A percentile compares a stretch with the other conserved stretches of the same genome.
phyloP scores from a whole-genome alignment of 2,888 invertebrate species.

The Orchesella flavescens region DNA sequence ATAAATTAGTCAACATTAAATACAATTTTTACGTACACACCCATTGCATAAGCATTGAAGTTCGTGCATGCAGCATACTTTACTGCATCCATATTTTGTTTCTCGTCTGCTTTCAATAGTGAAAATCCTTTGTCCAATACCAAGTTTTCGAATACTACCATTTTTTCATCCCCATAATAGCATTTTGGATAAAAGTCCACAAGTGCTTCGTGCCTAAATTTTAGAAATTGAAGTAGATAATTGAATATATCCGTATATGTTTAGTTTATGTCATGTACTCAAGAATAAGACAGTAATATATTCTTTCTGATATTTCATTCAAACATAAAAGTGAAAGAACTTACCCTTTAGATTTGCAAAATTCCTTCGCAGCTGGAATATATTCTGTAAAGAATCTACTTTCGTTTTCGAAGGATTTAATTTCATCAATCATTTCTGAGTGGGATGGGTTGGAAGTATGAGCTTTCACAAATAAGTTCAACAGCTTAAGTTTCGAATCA shows the following conservation, averaged over 20 bases:
- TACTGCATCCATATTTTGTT: slow-evolving; percentile 52
- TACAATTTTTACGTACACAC: no score
- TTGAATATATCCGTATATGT: no score
- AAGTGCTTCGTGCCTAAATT: slow-evolving; percentile 19
- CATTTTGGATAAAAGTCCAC: slow-evolving; percentile 61
- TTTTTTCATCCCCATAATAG: slow-evolving; percentile 50
- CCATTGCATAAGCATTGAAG: no score
- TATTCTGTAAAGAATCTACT: slow-evolving; percentile 50
- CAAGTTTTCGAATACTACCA: slow-evolving; percentile 62
- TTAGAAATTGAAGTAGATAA: no score
- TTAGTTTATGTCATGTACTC: no score
- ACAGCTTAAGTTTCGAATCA: slow-evolving; percentile 10
- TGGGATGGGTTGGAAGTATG: neutral
- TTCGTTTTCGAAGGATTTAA: slow-evolving; percentile 60
- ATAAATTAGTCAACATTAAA: no score
- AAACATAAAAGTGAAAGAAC: neutral
- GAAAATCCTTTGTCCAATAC: slow-evolving; percentile 42
- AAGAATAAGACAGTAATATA: no score
- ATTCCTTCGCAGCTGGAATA: slow-evolving; percentile 45
- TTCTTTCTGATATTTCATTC: no score
- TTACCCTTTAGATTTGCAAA: slow-evolving; percentile 56
- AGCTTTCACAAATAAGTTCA: slow-evolving; percentile 63
- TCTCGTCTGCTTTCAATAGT: slow-evolving; percentile 38
- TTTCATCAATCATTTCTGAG: slow-evolving; percentile 23
- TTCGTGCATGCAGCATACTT: slow-evolving; percentile 17